Evolutionary conservation across 2,113 vertebrate genomes (phyloP).

Genomic region (Misgurnus mizolepis): DNA sequence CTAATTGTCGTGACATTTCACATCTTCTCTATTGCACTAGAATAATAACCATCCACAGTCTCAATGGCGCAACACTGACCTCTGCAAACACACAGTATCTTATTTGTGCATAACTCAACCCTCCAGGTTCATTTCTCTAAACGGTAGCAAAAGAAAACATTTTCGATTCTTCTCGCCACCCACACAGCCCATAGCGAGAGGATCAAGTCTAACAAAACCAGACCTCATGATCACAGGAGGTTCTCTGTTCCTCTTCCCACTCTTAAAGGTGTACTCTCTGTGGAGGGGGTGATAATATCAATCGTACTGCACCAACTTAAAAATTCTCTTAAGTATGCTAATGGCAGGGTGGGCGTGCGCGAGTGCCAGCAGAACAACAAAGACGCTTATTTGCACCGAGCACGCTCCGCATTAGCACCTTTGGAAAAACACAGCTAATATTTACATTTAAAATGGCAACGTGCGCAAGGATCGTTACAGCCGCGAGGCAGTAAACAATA

Average conservation of each 20-base stretch:
- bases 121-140: neutral
- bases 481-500: conserved; percentile 41
- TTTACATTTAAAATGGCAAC: conserved; percentile 22
- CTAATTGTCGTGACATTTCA: conserved; percentile 35
- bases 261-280: neutral
- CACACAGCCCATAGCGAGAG: neutral
- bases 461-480: conserved; percentile 5
- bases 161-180: conserved; percentile 12
- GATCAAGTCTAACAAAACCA: neutral
- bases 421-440: conserved; percentile 23
- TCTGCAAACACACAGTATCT: neutral
- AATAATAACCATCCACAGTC: conserved; percentile 23
- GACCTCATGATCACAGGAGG: neutral
- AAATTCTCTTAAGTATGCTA: conserved; percentile 64
- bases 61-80: neutral
- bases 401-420: conserved; percentile 42
- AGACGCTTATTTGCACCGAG: conserved; percentile 21
- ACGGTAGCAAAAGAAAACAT: conserved; percentile 2
- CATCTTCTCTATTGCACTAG: conserved; percentile 26
- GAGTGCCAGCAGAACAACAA: conserved; percentile 31
- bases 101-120: neutral
- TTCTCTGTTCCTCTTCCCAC: neutral
- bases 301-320: conserved; percentile 62
- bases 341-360: conserved; percentile 55
- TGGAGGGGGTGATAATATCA: conserved; percentile 21